Percentiles rank a stretch among this genome's conserved stretches.
Conservation (phyloP, 1,140 invertebrate species). For the Alviniconcha marisindica region DNA sequence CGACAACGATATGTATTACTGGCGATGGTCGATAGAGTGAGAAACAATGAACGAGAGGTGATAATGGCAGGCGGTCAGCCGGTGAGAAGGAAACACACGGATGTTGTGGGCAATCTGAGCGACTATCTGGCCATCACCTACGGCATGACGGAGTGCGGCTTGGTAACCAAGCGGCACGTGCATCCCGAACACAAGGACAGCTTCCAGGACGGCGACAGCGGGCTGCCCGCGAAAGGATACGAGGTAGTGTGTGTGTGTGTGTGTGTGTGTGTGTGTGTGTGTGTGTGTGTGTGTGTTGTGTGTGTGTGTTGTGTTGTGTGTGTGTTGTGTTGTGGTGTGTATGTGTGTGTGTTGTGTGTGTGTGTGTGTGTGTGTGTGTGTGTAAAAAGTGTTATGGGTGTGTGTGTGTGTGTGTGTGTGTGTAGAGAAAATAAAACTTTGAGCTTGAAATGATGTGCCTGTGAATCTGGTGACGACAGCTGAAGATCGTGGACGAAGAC, state of each 20-base stretch:
- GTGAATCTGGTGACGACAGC: neutral
- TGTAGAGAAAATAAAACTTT: neutral
- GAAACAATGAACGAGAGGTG: no score
- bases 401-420: neutral
- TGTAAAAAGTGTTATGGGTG: no score
- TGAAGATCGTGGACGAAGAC: neutral
- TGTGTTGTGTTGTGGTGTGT: neutral
- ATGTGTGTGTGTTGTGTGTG: neutral
- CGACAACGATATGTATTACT: no score
- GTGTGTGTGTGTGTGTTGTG: neutral
- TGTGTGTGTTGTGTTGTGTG: neutral
- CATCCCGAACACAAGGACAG: neutral
- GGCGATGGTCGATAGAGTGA: no score
- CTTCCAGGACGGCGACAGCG: neutral
- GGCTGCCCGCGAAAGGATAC: neutral
- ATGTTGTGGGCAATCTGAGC: neutral
- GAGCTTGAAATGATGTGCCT: neutral
- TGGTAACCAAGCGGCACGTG: neutral
- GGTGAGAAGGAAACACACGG: neutral
- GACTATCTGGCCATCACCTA: neutral
- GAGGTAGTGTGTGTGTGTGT: neutral
- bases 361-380: no score
- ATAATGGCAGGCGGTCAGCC: conserved; percentile 10
- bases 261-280: neutral
- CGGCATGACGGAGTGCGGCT: neutral